Evolutionary conservation across 2,888 invertebrate species (phyloP).

Genomic region (Steinernema scapterisci): DNA sequence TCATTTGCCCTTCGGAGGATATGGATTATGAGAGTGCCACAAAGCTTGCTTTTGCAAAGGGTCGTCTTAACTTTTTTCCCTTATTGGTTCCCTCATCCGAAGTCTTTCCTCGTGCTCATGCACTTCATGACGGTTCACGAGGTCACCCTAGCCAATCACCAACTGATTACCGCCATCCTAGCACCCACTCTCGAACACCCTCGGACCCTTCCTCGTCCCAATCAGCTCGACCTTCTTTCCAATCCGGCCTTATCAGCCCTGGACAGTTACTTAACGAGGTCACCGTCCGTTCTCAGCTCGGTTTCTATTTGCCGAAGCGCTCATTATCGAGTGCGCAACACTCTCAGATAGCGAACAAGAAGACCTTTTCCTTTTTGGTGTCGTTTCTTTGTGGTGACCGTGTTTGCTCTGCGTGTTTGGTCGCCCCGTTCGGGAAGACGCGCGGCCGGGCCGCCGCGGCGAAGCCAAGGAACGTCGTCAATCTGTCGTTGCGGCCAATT

Average conservation of each 20-base stretch:
- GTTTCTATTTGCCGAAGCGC: constrained; percentile 17
- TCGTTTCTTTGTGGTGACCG: constrained; percentile 31
- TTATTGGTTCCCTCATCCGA: no score
- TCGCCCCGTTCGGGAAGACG: constrained; percentile 8
- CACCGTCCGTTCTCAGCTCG: not conserved
- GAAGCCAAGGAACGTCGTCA: not conserved
- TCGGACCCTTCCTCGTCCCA: not conserved
- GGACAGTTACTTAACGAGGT: constrained; percentile 28
- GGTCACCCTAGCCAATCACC: no score
- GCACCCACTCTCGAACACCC: no score
- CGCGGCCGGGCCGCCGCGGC: no score
- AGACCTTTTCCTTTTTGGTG: constrained; percentile 22
- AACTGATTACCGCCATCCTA: no score
- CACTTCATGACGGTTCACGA: no score
- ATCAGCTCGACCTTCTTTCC: not conserved
- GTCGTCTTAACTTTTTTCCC: no score
- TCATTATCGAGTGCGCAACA: constrained; percentile 26
- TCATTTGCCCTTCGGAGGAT: no score
- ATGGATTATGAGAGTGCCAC: no score
- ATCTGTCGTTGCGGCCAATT: constrained; percentile 28
- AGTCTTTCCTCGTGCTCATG: no score
- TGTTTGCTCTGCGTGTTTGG: constrained; percentile 7
- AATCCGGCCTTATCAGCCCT: no score
- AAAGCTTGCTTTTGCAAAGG: no score
- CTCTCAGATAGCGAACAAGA: not conserved